Evolutionary conservation across 2,113 vertebrate species (phyloP), one percentile per base, ranked within the genome.

Genomic region (Eclectus roratus): DNA sequence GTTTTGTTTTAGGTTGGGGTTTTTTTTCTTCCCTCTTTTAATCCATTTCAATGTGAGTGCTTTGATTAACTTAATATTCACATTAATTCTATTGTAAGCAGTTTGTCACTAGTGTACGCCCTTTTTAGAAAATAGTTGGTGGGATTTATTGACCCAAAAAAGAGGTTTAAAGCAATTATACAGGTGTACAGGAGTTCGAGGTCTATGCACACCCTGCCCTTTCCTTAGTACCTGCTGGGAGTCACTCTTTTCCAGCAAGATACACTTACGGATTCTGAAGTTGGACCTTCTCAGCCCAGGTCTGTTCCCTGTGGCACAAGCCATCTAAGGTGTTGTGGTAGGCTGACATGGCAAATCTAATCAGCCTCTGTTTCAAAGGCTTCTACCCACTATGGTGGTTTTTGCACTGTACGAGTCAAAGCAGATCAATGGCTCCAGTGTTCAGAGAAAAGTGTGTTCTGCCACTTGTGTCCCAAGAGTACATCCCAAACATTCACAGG

Each of bases 31-130:
- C 85, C 72, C n/a, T 91, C 94, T 97, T 97, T 95, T 92, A 96
- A 94, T 93, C 88, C 80, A 33, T 97, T 97, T 94, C 96, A 89
- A 76, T 93, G 95, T 83, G 85, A 96, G 91, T 52, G 91, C 96
- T 98, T 97, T 98, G 96, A 98, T 98, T 97, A 98, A 97, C 97
- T 97, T 98, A 98, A 98, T 98, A 98, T 97, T 98, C 97, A 50
- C 87, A 98, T 98, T 96, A 98, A 98, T 98, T 97, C 94, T 63
- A 85, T 92, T 94, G 96, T 97, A 98, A 97, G 94, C 64, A 61
- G 91, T 97, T 97, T 95, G 96, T 97, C 97, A 97, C 95, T 96
- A 97, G 93, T 86, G 92, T 85, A 15, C 28, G 50, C 37, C 43
- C 19, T 61, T 88, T 79, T 78, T n/a, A 49, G 47, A 91, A 93